Conservation (phyloP, 2,797 vertebrate species). For the Coendou prehensilis region DNA sequence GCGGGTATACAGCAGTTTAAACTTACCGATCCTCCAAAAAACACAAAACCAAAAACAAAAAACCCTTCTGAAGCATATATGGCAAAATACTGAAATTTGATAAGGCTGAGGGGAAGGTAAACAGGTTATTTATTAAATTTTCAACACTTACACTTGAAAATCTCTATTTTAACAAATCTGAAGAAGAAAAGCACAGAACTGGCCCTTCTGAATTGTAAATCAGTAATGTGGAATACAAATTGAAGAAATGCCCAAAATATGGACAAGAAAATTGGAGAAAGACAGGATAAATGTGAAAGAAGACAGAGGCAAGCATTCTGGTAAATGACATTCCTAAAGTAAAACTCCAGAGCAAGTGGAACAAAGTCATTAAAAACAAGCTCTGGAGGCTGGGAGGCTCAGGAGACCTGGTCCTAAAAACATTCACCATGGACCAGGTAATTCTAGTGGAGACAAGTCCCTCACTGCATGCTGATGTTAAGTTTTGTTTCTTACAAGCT, state of each 20-base stretch:
- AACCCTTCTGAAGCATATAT: background rate
- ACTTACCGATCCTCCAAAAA: background rate
- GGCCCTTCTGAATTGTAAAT: background rate
- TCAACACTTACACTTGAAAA: conserved; percentile 2
- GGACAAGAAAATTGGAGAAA: background rate
- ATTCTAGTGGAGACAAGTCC: background rate
- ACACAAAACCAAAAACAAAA: background rate
- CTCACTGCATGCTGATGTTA: background rate
- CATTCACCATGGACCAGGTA: background rate
- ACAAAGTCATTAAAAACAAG: background rate
- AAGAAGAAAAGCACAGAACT: conserved; percentile 37
- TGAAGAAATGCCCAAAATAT: background rate
- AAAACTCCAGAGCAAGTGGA: background rate
- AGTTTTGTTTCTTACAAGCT: background rate
- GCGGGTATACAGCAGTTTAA: background rate
- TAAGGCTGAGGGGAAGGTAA: background rate
- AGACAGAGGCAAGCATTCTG: background rate
- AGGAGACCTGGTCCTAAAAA: background rate
- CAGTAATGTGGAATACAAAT: background rate
- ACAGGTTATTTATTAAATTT: background rate
- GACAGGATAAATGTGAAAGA: background rate
- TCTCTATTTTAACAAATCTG: background rate
- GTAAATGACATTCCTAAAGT: background rate
- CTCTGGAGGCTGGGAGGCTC: background rate
- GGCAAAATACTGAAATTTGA: background rate